Evolutionary conservation across 2,797 vertebrate genomes (phyloP), one percentile per base, ranked within the genome.

Genomic region (Babyrousa celebensis): DNA sequence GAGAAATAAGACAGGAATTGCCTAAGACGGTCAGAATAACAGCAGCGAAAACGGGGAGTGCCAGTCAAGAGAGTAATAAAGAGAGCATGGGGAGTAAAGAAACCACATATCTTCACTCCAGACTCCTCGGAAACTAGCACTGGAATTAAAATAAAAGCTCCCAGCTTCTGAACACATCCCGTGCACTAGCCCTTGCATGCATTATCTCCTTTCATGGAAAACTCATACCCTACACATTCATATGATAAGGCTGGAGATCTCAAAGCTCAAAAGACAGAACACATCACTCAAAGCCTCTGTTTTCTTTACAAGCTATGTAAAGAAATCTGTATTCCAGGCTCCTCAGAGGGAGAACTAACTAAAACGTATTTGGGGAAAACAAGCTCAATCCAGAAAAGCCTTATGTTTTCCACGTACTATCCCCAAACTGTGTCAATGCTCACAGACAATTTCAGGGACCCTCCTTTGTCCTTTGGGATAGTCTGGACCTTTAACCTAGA

Each of bases 1-100:
- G 58, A 95, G 62, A 97, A 96, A 84, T 77, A 32, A 92, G 83
- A 95, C 0, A 91, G 70, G 82, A 84, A 93, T 63, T 91, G 67
- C 36, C 3, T 23, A 84, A 21, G 54, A 91, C 0, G 1, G 29
- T 54, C 32, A 86, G 48, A 96, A 77, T 52, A 78, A 74, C 6
- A 91, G 68, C 78, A 95, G 65, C 89, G 74, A 94, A 89, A 90
- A 96, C 48, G 40, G 91, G 48, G 91, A 85, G 54, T 1, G 17
- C 17, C 75, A 87, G 78, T 54, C 84, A 82, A 60, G 62, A 83
- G n/a, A 1, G 12, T 80, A 65, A 65, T 48, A 79, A 89, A 91
- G 52, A 88, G 25, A 75, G 43, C 18, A 36, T 0, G 83, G 78
- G 25, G 32, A 90, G 21, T 7, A 6, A 94, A 58, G 63, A 88